Base-by-base conservation (phyloP, 2,113 vertebrate species). In the Natator depressus region DNA sequence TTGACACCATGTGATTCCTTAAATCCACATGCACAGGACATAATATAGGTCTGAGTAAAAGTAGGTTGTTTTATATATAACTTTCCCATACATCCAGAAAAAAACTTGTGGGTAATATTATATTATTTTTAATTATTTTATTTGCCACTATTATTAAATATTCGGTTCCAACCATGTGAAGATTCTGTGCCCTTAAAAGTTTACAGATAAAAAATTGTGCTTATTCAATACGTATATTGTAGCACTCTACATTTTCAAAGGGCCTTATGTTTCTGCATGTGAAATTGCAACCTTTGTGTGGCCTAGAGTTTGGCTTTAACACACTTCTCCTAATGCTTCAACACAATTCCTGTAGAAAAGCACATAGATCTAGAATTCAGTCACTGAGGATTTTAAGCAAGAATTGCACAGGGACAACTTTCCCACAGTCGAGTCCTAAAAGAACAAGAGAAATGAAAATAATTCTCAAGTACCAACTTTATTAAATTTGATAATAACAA, bases 1-100 rank as follows among this genome's bases (percentile, higher is more conserved):
- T 69, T 38, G 8, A 84, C 69, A 72, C 0, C 12, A 6, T 38
- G 89, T 24, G 76, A 94, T 80, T n/a, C 16, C 0, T 1, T 29
- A 79, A 80, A 17, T 62, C 27, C 8, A 80, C 2, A 6, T 53
- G 31, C 25, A 85, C 3, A 1, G 38, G 6, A 17, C 6, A 31
- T 84, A 89, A 84, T 35, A 87, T 78, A 90, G 65, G 16, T 75
- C n/a, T 82, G 12, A 93, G 46, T 46, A 54, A 85, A 81, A 78
- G 7, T 49, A 53, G 65, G 8, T 69, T 89, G 86, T 19, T 31
- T 59, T 59, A 46, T n/a, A 51, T 38, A 2, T 80, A 88, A 82
- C 4, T 47, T 5, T 84, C 91, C 59, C 51, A 89, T 69, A 76
- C 89, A 47, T 5, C 2, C 22, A 75, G 24, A 3, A 50, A 65